A percentile compares a stretch with the other conserved stretches of the same genome.
These are phyloP conservation scores for Turnix velox DNA, from an alignment of 2,113 vertebrate species.

Conservation along the genomic window DNA sequence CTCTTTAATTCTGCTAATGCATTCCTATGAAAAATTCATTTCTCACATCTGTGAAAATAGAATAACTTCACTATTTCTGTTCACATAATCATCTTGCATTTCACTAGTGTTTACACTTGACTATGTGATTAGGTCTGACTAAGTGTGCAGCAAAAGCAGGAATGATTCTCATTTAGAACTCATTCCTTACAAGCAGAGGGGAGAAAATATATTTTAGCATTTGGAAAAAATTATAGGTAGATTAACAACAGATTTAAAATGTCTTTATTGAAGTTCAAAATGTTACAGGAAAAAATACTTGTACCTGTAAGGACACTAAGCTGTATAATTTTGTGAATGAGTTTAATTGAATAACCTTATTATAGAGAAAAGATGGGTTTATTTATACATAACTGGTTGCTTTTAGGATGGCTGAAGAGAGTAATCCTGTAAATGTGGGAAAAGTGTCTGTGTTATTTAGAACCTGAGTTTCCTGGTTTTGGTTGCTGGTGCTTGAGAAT, in stretches of 20 bases:
- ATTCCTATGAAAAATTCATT: not conserved
- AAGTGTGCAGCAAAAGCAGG: not conserved
- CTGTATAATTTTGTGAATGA: not conserved
- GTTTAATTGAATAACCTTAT: not conserved
- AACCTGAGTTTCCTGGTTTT: not conserved
- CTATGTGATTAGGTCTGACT: not conserved
- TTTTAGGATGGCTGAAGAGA: not conserved
- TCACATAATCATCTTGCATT: not conserved
- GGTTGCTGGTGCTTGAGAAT: not conserved
- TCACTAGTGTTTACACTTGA: not conserved
- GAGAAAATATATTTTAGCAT: not conserved
- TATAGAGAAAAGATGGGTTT: not conserved
- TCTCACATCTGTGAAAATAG: not conserved
- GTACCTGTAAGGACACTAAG: not conserved
- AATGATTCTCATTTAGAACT: not conserved
- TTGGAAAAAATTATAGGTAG: not conserved
- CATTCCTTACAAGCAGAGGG: not conserved
- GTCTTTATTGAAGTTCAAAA: not conserved
- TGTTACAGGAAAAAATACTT: not conserved
- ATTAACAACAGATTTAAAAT: not conserved
- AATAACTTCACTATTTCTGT: not conserved
- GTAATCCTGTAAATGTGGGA: not conserved
- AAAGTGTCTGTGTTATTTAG: not conserved
- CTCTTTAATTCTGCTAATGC: not conserved
- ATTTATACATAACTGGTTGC: not conserved